Base-by-base conservation (phyloP, 2,888 invertebrate species). In the Globia sparganii region DNA sequence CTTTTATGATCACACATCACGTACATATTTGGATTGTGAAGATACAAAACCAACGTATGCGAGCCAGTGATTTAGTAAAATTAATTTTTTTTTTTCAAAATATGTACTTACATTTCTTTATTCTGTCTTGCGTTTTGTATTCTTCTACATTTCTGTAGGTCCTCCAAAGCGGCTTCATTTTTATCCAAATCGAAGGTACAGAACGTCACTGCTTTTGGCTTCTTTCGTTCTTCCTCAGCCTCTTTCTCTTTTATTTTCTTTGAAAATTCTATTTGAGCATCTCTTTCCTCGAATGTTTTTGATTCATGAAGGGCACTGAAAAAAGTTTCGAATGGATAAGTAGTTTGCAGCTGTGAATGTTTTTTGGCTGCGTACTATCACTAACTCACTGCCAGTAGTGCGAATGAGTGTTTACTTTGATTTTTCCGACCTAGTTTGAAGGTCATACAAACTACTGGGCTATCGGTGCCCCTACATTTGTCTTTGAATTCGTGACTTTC, bases 231-330 rank as follows among this genome's bases (percentile, higher is more conserved):
- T 59, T 72, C 40, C 28, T 86, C 64, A n/a, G 61, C 72, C 62
- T 84, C 77, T 84, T 90, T 82, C n/a, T 87, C 56, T 75, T 90
- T 86, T 56, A 92, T 58, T 86, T 92, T 72, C 61, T 91, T 91
- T 40, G 88, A 77, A 73, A 94, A 93, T 76, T 91, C 65, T 21
- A 94, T 88, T 90, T 95, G 94, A 0, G 82, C 82, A 8, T 94
- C 91, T 84, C 93, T 89, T 86, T 93, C 93, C 90, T 94, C 94
- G 46, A 92, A 75, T 34, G 86, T 80, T 87, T 92, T 94, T 4
- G 94, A 94, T 89, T 92, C 91, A 4, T 85, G 73, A 21, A 94
- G 84, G 15, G 94, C 94, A 80, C 95, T 95, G 79, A 28, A 21
- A 77, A 71, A 58, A 15, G 6, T 43, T n/a, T 31, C 15, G 25